Conservation (phyloP, 2,113 vertebrate genomes). For the Odontesthes bonariensis region DNA sequence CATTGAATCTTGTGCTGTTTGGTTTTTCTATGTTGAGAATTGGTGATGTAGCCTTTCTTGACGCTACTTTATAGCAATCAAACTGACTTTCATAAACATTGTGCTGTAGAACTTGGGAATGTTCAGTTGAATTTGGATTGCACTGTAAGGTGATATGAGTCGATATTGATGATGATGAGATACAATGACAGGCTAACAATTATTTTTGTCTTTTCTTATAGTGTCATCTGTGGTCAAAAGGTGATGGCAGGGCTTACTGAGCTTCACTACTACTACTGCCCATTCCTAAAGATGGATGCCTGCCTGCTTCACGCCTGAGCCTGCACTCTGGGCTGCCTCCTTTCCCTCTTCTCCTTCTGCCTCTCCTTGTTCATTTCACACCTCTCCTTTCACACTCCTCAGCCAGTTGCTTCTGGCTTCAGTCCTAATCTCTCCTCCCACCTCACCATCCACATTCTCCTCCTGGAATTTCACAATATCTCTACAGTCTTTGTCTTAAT, state of each 20-base stretch:
- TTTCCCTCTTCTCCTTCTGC: constrained; percentile 55
- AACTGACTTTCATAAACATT: not conserved
- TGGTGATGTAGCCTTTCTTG: not conserved
- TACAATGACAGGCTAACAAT: not conserved
- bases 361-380: constrained; percentile 35
- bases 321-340: constrained; percentile 26
- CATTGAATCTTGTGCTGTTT: not conserved
- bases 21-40: not conserved
- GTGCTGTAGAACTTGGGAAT: not conserved
- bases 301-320: constrained; percentile 43
- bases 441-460: constrained; percentile 11
- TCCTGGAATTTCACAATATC: not conserved
- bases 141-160: not conserved
- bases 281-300: constrained; percentile 57
- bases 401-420: constrained; percentile 9
- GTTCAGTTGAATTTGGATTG: not conserved
- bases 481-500: constrained; percentile 20
- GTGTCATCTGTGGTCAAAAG: constrained; percentile 49
- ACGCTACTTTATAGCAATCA: not conserved
- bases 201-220: constrained; percentile 30
- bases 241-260: constrained; percentile 68
- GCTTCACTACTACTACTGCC: constrained; percentile 49
- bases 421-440: constrained; percentile 4
- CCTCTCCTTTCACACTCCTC: constrained; percentile 15
- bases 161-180: not conserved